Evolutionary conservation across 2,888 invertebrate genomes (phyloP), one percentile per base, ranked within the genome.

Genomic region (Timandra comae): DNA sequence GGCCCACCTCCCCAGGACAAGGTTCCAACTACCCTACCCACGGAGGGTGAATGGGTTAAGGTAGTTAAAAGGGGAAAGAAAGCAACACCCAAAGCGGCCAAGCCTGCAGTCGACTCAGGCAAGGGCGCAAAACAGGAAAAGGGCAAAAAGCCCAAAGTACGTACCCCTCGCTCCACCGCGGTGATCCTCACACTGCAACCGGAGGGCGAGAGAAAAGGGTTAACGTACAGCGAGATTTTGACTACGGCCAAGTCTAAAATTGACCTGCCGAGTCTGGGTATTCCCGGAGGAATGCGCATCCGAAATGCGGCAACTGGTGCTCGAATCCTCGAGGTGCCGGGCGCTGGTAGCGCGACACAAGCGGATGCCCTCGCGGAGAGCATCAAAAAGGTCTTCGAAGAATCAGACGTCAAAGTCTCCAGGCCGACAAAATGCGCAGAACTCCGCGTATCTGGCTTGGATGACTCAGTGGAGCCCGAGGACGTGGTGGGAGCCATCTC

Each of bases 141-240:
- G 7, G 16, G 16, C 16, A 16, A 16, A 5, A 5, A 5, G 16
- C 5, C 36, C 30, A 33, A 41, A 38, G 38, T n/a, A n/a, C n/a
- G n/a, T n/a, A n/a, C n/a, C n/a, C n/a, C n/a, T n/a, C n/a, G n/a
- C n/a, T 38, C 35, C 16, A 4, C 16, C 3, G 16, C 16, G 3
- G 5, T 16, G 3, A 5, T 16, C 16, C 16, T 16, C 3, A 16
- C 16, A 3, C 5, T 16, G 5, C 16, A 5, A 4, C 16, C 16
- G 16, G 16, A 41, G 35, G 41, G 33, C 35, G 36, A 7, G 9
- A 8, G 19, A 9, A 8, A 9, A n/a, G 19, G 8, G 13, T 9
- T 23, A 24, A 12, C 12, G 16, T 23, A 23, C 12, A 12, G 16
- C 16, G 30, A n/a, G 12, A 16, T 23, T 25, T 19, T 26, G 24